phyloP scores from a whole-genome alignment of 2,113 vertebrate genomes.

The Anthoscopus minutus region DNA sequence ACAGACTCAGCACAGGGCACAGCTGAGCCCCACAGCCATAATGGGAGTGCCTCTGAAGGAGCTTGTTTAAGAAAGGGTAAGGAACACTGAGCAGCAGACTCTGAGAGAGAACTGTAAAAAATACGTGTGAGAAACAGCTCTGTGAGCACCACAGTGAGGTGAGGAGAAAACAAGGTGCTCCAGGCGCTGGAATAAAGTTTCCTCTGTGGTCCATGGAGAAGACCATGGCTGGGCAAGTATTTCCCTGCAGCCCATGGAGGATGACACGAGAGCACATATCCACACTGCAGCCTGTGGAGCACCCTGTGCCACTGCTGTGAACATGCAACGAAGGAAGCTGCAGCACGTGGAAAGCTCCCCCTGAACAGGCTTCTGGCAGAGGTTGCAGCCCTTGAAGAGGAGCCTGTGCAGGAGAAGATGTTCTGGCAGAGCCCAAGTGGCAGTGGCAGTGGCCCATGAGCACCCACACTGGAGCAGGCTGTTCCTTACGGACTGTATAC shows the following conservation, averaged over 20 bases:
- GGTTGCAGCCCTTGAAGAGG: background rate
- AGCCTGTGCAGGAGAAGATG: too few species aligned
- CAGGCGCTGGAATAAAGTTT: background rate
- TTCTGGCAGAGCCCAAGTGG: background rate
- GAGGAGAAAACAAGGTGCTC: background rate
- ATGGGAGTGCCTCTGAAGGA: background rate
- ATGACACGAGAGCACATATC: background rate
- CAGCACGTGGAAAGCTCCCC: background rate
- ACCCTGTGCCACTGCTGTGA: background rate
- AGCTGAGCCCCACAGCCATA: background rate
- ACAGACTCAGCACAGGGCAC: background rate
- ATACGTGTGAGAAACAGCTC: background rate
- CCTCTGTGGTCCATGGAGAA: background rate
- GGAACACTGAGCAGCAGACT: background rate
- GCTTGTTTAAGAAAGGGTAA: background rate
- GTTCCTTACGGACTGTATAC: background rate
- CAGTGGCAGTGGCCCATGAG: too few species aligned
- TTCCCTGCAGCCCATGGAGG: background rate
- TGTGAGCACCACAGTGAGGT: background rate
- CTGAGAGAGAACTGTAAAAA: background rate
- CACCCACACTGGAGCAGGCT: fast-evolving
- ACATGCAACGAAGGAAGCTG: background rate
- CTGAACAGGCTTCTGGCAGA: background rate
- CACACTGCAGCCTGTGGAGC: too few species aligned
- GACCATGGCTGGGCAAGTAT: background rate